Base-by-base conservation (phyloP, 2,797 vertebrate genomes). In the Falco rusticolus region DNA sequence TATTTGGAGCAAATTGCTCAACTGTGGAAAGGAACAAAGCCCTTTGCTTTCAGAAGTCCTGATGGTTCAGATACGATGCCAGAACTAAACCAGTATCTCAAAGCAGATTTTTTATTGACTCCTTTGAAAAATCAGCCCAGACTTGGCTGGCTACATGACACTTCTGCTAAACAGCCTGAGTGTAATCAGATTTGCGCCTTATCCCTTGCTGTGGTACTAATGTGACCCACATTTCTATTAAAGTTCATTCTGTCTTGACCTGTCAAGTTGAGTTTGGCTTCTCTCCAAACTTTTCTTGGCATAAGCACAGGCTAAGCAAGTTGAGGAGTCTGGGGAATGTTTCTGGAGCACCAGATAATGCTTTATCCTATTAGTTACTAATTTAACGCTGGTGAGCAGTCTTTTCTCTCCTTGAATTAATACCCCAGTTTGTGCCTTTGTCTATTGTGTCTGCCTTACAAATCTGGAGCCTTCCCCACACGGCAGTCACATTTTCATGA, bases 291-390 rank as follows among this genome's bases (percentile, higher is more conserved):
- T 25, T 57, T 87, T 70, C 45, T 87, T 90, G 87, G 66, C 88
- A 37, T 74, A 90, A 85, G 60, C 71, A 83, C 21, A 64, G 66
- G 34, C 64, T 74, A 63, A 95, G 83, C 56, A 84, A 90, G 64
- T 21, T 64, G 61, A 57, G 48, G 80, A 87, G n/a, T 94, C 79
- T 51, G 68, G 45, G 70, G 50, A 39, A 53, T 80, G 26, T 87
- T 96, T 92, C 84, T 93, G 88, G 75, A 89, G 56, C 41, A 68
- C 70, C 57, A 85, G 83, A 90, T 94, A 92, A 84, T 92, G 45
- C 60, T 84, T 96, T 77, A 80, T 93, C 68, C 61, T 89, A 7
- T 89, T 95, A 77, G 79, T 91, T 84, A 65, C 60, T 74, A 31
- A n/a, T 94, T 84, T 95, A 92, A 74, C 92, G 64, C 71, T 83